Conservation (phyloP, 2,888 invertebrate species). For the Agrotis ipsilon region DNA sequence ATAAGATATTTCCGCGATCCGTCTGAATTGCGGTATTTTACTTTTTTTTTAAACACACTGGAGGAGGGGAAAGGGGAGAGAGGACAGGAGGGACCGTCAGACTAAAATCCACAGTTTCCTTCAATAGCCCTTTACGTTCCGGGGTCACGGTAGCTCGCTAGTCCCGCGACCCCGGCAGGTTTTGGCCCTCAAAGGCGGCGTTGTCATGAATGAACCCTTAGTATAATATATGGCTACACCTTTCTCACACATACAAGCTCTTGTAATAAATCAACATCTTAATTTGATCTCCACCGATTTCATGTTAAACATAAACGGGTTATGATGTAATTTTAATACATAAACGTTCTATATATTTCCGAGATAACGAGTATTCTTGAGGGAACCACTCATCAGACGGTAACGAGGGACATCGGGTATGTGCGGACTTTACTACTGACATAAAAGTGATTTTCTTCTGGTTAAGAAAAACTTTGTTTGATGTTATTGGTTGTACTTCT, state of each 20-base stretch:
- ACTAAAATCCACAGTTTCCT: too few species aligned
- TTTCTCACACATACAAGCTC: constrained; percentile 7
- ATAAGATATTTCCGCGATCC: too few species aligned
- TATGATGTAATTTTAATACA: constrained; percentile 44
- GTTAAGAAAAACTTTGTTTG: constrained; percentile 14
- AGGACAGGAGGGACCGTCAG: too few species aligned
- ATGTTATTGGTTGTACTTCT: background rate
- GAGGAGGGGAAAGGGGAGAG: too few species aligned
- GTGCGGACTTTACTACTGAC: constrained; percentile 33
- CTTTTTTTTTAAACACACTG: too few species aligned
- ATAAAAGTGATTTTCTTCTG: constrained; percentile 23
- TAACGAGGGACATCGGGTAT: constrained; percentile 46
- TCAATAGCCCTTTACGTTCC: too few species aligned
- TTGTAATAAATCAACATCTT: constrained; percentile 51
- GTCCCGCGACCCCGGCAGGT: too few species aligned
- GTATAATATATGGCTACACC: background rate
- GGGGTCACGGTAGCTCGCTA: too few species aligned
- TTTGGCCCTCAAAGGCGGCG: too few species aligned
- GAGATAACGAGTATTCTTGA: constrained; percentile 47
- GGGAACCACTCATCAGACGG: constrained; percentile 47
- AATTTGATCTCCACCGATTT: constrained; percentile 49
- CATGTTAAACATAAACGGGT: constrained; percentile 38
- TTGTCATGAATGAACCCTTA: too few species aligned
- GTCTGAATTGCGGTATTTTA: too few species aligned
- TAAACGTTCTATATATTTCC: constrained; percentile 28